Base-by-base conservation (phyloP, 2,113 vertebrate genomes). In the Hippocampus abdominalis region DNA sequence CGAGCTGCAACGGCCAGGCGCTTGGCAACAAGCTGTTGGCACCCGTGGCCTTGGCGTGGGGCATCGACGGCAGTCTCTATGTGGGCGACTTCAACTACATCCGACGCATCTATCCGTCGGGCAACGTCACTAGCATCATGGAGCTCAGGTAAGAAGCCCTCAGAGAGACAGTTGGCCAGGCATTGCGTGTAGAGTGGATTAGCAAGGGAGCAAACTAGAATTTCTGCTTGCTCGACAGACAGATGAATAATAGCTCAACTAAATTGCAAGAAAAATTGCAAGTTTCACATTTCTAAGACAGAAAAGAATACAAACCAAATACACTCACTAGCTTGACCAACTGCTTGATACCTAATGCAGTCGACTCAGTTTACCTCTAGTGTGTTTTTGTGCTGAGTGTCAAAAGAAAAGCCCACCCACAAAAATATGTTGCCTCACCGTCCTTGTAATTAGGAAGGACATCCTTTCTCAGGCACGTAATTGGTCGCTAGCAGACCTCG, bases 1-100 rank as follows among this genome's bases (percentile, higher is more conserved):
- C 97, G 0, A 99, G 97, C 71, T 99, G 97, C 77, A 99, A 99
- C 2, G 97, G 97, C 1, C 96, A 97, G 82, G 96, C 97, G 0
- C 95, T 95, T 25, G 97, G 97, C n/a, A 99, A 99, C 86, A 99
- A 99, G 85, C 91, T 99, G 8, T 48, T 99, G 85, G 97, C 97
- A 21, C 97, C 97, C 0, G 96, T 99, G 29, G 96, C 96, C 0
- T 83, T 99, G 72, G 95, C 97, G 0, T 98, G 97, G 81, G 97
- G 96, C 62, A 94, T 92, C 12, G 97, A 99, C 2, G 96, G 97
- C 74, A 99, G 97, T 18, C 91, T 99, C 0, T 99, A 96, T 0
- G 95, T 99, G 7, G 97, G 97, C 2, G 97, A 99, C 84, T 99
- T 99, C 92, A 99, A 99, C 93, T 99, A 95, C 59, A 95, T 99